phyloP scores from a whole-genome alignment of 2,888 invertebrate genomes.

The Torymus texanus region DNA sequence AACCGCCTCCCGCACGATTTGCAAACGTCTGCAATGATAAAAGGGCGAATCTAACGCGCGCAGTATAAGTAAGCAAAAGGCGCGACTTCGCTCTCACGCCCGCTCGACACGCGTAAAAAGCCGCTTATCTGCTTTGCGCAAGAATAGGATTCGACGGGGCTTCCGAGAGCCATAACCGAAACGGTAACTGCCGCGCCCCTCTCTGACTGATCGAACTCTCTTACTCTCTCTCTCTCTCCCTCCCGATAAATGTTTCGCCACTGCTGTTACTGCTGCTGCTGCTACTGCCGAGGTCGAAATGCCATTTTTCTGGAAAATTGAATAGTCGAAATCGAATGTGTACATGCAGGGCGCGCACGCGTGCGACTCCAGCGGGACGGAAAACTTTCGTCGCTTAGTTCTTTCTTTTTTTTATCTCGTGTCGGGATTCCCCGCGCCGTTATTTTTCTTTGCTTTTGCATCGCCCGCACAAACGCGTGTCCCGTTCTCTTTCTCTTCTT shows the following conservation, averaged over 20 bases:
- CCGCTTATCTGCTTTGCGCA: slow-evolving; percentile 75
- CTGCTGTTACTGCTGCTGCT: no score
- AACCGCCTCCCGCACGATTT: background rate
- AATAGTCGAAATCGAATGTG: slow-evolving; percentile 72
- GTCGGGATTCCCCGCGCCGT: background rate
- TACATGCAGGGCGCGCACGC: slow-evolving; percentile 6
- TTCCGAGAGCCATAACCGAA: slow-evolving; percentile 76
- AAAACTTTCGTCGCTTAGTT: slow-evolving; percentile 32
- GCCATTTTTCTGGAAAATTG: slow-evolving; percentile 73
- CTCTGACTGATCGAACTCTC: slow-evolving; percentile 74
- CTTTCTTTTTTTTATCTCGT: slow-evolving; percentile 44
- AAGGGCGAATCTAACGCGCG: no score
- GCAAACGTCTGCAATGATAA: slow-evolving; percentile 1
- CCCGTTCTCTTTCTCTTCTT: background rate
- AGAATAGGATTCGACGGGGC: slow-evolving; percentile 75
- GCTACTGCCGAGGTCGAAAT: slow-evolving; percentile 50
- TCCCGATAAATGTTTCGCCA: slow-evolving; percentile 45
- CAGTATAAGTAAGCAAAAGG: background rate
- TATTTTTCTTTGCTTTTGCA: slow-evolving; percentile 50
- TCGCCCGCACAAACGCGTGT: slow-evolving; percentile 21
- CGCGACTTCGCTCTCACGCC: slow-evolving; percentile 5
- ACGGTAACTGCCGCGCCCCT: slow-evolving; percentile 75
- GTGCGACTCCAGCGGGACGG: slow-evolving; percentile 3
- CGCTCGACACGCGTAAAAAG: slow-evolving; percentile 66
- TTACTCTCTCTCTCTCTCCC: slow-evolving; percentile 66